phyloP scores from a whole-genome alignment of 2,888 invertebrate genomes.

The Aporophyla nigra region DNA sequence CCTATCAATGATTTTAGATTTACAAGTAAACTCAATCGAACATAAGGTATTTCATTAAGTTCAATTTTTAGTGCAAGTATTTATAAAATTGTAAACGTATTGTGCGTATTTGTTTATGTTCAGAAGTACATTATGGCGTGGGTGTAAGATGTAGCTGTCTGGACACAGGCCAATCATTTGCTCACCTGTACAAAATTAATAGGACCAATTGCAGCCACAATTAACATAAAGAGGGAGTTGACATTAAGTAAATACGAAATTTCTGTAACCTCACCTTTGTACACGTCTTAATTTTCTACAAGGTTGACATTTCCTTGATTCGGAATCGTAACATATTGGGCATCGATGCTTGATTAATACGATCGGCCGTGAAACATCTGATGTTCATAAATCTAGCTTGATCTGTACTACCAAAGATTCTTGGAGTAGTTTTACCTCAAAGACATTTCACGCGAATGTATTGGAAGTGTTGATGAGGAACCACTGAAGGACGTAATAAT shows the following conservation, averaged over 20 bases:
- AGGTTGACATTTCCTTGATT: constrained; percentile 4
- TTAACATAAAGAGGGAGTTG: constrained; percentile 68
- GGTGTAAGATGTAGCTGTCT: constrained; percentile 80
- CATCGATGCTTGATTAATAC: constrained; percentile 1
- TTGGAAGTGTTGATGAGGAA: constrained; percentile 45
- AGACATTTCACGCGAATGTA: constrained; percentile 9
- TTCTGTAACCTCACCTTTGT: background rate
- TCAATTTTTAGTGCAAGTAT: constrained; percentile 42
- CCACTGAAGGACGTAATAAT: constrained; percentile 55
- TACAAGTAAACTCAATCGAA: constrained; percentile 6
- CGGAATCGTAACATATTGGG: background rate
- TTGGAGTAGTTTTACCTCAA: constrained; percentile 5
- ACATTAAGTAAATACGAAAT: constrained; percentile 47
- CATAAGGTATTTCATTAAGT: constrained; percentile 11
- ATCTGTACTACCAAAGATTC: constrained; percentile 2
- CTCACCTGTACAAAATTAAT: constrained; percentile 85
- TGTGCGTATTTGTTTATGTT: constrained; percentile 82
- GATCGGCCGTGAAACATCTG: constrained; percentile 9
- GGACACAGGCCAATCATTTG: constrained; percentile 85
- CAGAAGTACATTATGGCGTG: constrained; percentile 76
- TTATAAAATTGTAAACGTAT: constrained; percentile 59
- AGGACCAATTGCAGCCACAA: constrained; percentile 74
- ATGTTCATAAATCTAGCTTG: constrained; percentile 21
- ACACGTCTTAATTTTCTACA: constrained; percentile 1
- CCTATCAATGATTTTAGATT: constrained; percentile 7